These are phyloP conservation scores for Pseudochirops cupreus DNA, from an alignment of 2,797 vertebrate species.

Conservation along the genomic window DNA sequence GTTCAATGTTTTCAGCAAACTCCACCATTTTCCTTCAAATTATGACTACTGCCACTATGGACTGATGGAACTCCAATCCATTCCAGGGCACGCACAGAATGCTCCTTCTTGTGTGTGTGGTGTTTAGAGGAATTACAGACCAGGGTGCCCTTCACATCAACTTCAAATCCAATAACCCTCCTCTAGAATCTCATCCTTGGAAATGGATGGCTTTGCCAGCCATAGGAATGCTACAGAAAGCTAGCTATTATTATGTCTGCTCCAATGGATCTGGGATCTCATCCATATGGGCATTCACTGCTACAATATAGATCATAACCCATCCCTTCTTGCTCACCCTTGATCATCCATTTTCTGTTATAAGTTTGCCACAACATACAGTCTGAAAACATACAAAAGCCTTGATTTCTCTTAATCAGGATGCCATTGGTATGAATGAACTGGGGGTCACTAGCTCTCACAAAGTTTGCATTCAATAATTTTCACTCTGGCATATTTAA, in stretches of 20 bases:
- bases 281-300: neutral
- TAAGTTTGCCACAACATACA: neutral
- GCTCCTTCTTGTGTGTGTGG: neutral
- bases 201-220: neutral
- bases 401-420: neutral
- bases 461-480: neutral
- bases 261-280: neutral
- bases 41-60: fast-evolving
- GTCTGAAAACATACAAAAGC: neutral
- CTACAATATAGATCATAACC: too few species aligned
- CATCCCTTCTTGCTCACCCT: too few species aligned
- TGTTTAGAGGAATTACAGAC: neutral
- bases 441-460: neutral
- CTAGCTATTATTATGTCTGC: neutral
- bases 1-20: neutral
- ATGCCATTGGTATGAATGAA: neutral
- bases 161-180: neutral
- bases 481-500: neutral
- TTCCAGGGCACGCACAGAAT: neutral
- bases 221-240: neutral
- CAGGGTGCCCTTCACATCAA: neutral
- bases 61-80: neutral
- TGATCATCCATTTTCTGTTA: neutral
- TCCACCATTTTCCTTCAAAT: neutral
- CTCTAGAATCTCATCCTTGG: neutral